Evolutionary conservation across 2,797 vertebrate species (phyloP), one percentile per base, ranked within the genome.

Genomic region (Pogoniulus pusillus): DNA sequence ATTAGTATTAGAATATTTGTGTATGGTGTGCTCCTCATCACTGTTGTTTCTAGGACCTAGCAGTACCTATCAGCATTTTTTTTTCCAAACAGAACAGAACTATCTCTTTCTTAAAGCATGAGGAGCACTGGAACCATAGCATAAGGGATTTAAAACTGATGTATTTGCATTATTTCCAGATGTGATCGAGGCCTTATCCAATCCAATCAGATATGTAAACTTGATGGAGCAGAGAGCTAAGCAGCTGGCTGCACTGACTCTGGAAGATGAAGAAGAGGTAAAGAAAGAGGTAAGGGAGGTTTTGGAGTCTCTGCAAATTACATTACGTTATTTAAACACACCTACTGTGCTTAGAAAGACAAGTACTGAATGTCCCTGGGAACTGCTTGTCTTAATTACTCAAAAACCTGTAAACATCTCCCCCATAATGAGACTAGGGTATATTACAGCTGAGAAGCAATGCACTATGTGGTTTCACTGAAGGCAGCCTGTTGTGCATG

Each of bases 151-250:
- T 90, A 57, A 66, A 34, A 79, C 53, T 94, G 66, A 94, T 90
- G 30, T 89, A 16, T 82, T 55, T 96, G 26, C 32, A 55, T 90
- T 70, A 13, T 87, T 68, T 90, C 91, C 93, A 99, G 99, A 99
- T 54, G 99, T 99, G 90, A 99, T 99, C 3, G 99, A 99, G 96
- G 99, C 99, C 37, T 97, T 99, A 95, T 99, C 99, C 93, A 99
- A 99, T 96, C 99, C 99, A 45, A 99, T 99, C 91, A 98, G 98
- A 87, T 99, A 99, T 0, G 98, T 99, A 57, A 99, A 98, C 97
- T 96, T 99, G 95, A 99, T 99, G 99, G 99, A 99, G 93, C 99
- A 99, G 96, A 98, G 99, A 97, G 98, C 99, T 82, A 99, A 98
- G 95, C 99, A 99, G 78, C 96, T 99, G 93, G 99, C 98, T 26